These are phyloP conservation scores for Leiothrix lutea DNA, from an alignment of 2,113 vertebrate genomes.

Conservation along the genomic window DNA sequence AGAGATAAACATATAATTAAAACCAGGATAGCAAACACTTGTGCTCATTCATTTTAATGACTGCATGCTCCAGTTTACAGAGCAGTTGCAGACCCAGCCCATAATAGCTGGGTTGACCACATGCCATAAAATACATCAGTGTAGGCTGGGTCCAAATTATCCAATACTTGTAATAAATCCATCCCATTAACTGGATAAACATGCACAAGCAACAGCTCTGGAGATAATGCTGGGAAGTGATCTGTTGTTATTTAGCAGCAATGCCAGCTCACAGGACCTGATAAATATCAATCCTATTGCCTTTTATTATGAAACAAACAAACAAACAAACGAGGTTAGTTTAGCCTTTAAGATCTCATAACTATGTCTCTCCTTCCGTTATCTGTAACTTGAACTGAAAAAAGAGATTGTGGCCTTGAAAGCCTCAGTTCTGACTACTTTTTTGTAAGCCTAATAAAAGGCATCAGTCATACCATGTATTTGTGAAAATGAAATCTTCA, in stretches of 20 bases:
- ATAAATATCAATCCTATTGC: neutral
- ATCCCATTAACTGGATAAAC: conserved; percentile 71
- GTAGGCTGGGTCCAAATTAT: conserved; percentile 64
- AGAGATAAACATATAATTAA: conserved; percentile 80
- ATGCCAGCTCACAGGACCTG: neutral
- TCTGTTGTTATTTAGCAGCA: conserved; percentile 29
- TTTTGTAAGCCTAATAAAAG: conserved; percentile 70
- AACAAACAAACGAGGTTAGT: conserved; percentile 17
- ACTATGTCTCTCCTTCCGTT: conserved; percentile 13
- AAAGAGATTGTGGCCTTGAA: conserved; percentile 62
- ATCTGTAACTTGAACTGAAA: conserved; percentile 53
- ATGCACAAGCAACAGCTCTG: conserved; percentile 51
- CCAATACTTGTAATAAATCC: conserved; percentile 75
- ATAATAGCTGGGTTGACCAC: conserved; percentile 70
- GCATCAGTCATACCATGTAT: conserved; percentile 49
- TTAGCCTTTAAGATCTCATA: conserved; percentile 36
- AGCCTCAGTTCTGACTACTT: conserved; percentile 62
- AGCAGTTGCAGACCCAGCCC: conserved; percentile 55
- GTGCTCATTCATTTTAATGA: conserved; percentile 69
- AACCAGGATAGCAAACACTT: conserved; percentile 69
- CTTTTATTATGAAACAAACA: conserved; percentile 27
- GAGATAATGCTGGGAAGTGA: conserved; percentile 49
- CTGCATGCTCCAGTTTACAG: conserved; percentile 65
- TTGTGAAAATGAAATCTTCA: conserved; percentile 71
- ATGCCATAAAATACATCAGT: conserved; percentile 73